Base-by-base conservation (phyloP, 2,888 invertebrate species). In the Andrena bucephala region DNA sequence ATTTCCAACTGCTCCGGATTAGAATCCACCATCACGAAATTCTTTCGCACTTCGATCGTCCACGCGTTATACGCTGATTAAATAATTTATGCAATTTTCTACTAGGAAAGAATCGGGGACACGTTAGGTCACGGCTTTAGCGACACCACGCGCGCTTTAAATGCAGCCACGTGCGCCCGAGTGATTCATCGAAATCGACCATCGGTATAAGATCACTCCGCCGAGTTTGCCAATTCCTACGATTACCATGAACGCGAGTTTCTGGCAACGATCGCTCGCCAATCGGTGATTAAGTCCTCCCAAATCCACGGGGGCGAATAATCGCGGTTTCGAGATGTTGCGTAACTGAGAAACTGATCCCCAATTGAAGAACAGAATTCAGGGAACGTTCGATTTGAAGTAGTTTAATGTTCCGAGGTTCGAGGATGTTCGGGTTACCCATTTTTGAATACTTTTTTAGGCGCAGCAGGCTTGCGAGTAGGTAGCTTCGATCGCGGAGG, bases 141-240 rank as follows among this genome's bases (percentile, higher is more conserved):
- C 24, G 42, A 42, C 20, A 16, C 27, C 50, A 62, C 42, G 67
- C 42, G 24, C 42, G 62, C 42, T n/a, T 24, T 36, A 24, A 33
- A 52, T 2, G 57, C 13, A 20, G 7, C 36, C 81, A 81, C 81
- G 81, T 81, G 77, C 42, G 16, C 6, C 36, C 10, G 2, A 16
- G 10, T 81, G 81, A 81, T 20, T 81, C 81, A 81, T 42, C 54
- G 42, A 36, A 62, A 10, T 50, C 68, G 36, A 20, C n/a, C 29
- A 42, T 42, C 42, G 42, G 7, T 36, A 62, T 27, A 59, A n/a
- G 62, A 77, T 50, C 62, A 77, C 77, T 57, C n/a, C 20, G 31
- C 57, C 16, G 20, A 36, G 68, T 63, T 73, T 52, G 72, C 78
- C 77, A 69, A 73, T 24, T 62, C 29, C 52, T 33, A 7, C 27